Percentiles rank a stretch among this genome's conserved stretches.
Evolutionary conservation across 1,140 invertebrate genomes (phyloP).

Genomic region (Drosophila ficusphila): DNA sequence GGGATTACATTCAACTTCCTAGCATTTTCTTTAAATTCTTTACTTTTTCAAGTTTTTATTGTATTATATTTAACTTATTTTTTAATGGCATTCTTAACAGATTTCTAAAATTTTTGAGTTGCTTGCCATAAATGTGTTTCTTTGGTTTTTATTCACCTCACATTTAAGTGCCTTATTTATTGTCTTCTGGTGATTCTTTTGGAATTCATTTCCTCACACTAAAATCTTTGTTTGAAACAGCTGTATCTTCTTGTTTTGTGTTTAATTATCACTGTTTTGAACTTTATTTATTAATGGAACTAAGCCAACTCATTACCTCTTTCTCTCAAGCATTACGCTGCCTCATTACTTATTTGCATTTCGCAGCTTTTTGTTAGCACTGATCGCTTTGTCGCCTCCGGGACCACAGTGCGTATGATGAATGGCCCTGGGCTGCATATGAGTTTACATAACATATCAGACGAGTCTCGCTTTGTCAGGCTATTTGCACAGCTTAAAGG

Average conservation of each 20-base stretch:
- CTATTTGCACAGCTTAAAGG: constrained; percentile 57
- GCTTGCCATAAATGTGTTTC: background rate
- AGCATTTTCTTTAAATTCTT: background rate
- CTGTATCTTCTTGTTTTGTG: background rate
- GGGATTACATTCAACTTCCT: background rate
- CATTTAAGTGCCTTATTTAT: background rate
- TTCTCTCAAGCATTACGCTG: constrained; percentile 18
- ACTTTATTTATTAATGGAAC: constrained; percentile 1
- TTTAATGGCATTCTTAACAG: background rate
- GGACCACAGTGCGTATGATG: constrained; percentile 69
- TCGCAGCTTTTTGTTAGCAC: constrained; percentile 34
- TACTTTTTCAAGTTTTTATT: background rate
- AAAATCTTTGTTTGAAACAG: background rate
- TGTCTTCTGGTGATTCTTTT: background rate
- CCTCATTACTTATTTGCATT: constrained; percentile 53
- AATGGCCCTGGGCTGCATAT: constrained; percentile 47
- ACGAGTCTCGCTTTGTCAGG: constrained; percentile 44
- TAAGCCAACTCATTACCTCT: constrained; percentile 39
- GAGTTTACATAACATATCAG: constrained; percentile 56
- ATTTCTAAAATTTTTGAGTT: background rate
- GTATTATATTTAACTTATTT: background rate
- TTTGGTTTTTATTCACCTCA: background rate
- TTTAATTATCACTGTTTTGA: background rate
- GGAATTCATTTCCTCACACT: background rate
- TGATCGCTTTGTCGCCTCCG: constrained; percentile 41